Conservation (phyloP, 1,140 invertebrate genomes). For the Drosophila burlai region DNA sequence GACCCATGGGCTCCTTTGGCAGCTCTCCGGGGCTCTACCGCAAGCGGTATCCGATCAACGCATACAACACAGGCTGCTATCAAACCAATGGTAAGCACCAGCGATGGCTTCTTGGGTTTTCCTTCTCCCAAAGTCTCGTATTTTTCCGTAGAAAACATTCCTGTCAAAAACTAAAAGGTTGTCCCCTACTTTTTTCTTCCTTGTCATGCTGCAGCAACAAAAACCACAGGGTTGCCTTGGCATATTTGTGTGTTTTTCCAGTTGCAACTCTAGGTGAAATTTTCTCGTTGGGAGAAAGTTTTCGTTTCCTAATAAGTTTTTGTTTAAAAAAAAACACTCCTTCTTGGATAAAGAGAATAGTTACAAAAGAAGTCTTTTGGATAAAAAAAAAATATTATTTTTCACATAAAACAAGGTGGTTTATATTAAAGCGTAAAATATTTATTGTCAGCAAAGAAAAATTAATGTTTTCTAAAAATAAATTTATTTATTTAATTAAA, state of each 20-base stretch:
- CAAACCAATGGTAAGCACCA: slow-evolving; percentile 63
- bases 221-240: not conserved
- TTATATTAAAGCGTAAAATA: too few relatives aligned
- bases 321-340: too few relatives aligned
- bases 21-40: slow-evolving; percentile 49
- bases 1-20: slow-evolving; percentile 29
- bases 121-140: too few relatives aligned
- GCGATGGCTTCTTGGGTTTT: not conserved
- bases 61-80: slow-evolving; percentile 47
- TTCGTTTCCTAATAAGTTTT: too few relatives aligned
- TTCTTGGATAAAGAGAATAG: too few relatives aligned
- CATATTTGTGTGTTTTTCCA: not conserved
- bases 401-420: too few relatives aligned
- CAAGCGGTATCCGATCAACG: slow-evolving; percentile 64
- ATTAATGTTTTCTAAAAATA: too few relatives aligned
- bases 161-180: not conserved
- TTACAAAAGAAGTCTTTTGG: too few relatives aligned
- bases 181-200: not conserved
- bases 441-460: too few relatives aligned
- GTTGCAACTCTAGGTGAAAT: not conserved
- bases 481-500: too few relatives aligned
- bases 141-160: not conserved
- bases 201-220: not conserved
- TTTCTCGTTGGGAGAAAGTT: not conserved
- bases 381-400: too few relatives aligned